These are phyloP conservation scores for Notarius quadriscutis DNA, from an alignment of 2,113 vertebrate species.

Conservation along the genomic window DNA sequence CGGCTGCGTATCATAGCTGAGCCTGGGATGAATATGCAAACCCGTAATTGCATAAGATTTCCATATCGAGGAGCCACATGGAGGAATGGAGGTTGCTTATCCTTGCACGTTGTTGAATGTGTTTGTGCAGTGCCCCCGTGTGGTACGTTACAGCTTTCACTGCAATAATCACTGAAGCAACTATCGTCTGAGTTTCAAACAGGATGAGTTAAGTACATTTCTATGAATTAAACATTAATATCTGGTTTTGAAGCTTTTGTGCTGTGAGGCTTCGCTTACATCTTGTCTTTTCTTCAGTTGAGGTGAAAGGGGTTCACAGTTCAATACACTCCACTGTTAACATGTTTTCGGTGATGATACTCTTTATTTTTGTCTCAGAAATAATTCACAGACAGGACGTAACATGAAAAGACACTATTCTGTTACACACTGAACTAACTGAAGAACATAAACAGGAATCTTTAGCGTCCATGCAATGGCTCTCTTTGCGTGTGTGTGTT, in stretches of 20 bases:
- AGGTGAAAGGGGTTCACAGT: not conserved
- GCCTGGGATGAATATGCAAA: conserved; percentile 26
- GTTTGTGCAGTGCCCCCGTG: conserved; percentile 47
- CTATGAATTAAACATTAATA: not conserved
- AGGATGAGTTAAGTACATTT: not conserved
- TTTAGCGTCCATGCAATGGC: not conserved
- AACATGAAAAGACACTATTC: conserved; percentile 1
- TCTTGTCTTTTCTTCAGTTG: not conserved
- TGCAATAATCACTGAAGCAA: not conserved
- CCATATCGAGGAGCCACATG: not conserved
- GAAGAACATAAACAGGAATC: not conserved
- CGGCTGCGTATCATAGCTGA: not conserved
- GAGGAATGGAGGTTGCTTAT: not conserved
- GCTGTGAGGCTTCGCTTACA: not conserved
- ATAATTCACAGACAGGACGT: not conserved
- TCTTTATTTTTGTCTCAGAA: conserved; percentile 13
- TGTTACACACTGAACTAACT: not conserved
- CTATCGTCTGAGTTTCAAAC: not conserved
- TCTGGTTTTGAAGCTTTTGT: not conserved
- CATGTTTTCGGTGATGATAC: not conserved
- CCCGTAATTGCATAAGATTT: conserved; percentile 15
- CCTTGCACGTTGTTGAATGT: not conserved
- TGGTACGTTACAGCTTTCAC: conserved; percentile 20
- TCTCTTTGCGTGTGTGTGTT: too few relatives aligned
- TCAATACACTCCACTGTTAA: not conserved